phyloP scores from a whole-genome alignment of 2,888 invertebrate genomes.

The Tipula unca region DNA sequence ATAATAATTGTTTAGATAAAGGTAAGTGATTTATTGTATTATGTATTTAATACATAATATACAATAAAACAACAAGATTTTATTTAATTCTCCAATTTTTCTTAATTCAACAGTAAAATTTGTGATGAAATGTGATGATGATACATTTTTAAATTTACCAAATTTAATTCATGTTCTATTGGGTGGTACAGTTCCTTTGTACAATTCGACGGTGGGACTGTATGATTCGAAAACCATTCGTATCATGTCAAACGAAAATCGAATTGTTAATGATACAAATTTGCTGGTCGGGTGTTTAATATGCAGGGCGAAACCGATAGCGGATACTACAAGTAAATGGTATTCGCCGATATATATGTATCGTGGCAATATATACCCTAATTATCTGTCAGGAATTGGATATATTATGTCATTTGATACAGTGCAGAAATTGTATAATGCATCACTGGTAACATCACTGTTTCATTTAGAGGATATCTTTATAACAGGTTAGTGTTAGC shows the following conservation, averaged over 20 bases:
- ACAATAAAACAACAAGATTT: neutral
- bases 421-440: constrained; percentile 54
- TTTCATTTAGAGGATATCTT: constrained; percentile 74
- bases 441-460: constrained; percentile 57
- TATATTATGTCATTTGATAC: constrained; percentile 65
- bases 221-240: constrained; percentile 33
- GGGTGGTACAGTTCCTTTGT: constrained; percentile 40
- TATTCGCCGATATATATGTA: constrained; percentile 76
- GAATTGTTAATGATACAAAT: constrained; percentile 39
- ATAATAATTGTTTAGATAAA: constrained; percentile 51
- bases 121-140: constrained; percentile 79
- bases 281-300: constrained; percentile 69
- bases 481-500: constrained; percentile 52
- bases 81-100: neutral
- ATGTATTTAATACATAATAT: neutral
- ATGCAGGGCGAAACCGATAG: constrained; percentile 65
- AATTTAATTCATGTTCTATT: constrained; percentile 49
- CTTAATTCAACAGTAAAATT: constrained; percentile 47
- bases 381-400: constrained; percentile 73
- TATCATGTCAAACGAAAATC: constrained; percentile 32
- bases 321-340: constrained; percentile 69
- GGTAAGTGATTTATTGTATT: constrained; percentile 28
- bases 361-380: constrained; percentile 60
- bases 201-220: constrained; percentile 37
- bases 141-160: constrained; percentile 75